Base-by-base conservation (phyloP, 35 echinoderm and acorn worm genomes). In the Ophioderma brevispina region DNA sequence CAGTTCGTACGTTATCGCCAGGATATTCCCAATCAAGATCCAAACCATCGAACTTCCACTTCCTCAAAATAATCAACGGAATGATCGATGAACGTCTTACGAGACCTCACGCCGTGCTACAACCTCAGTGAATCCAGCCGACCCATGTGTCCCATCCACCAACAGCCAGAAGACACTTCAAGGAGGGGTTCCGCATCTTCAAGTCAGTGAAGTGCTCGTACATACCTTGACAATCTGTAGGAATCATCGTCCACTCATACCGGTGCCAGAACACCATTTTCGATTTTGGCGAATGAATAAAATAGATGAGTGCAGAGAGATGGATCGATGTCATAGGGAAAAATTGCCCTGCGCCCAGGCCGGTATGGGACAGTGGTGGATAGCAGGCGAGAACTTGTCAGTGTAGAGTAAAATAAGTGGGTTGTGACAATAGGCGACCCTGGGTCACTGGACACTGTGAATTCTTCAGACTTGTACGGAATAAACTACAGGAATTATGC, bases 1-100 rank as follows among this genome's bases (percentile, higher is more conserved):
- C 59, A 25, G 17, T 2, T 70, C 90, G 85, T 0, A 82, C 90
- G 17, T 75, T 85, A 0, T 82, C 55, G 10, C 90, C 90, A 32
- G 90, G 90, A 55, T 85, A 92, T 49, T 92, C 90, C 90, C 90
- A 92, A 32, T 92, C 90, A 37, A 79, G 49, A 49, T 92, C 90
- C n/a, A 92, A 84, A n/a, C 90, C 90, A 79, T 92, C 82, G 78
- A 91, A 91, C 15, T 35, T 33, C 21, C 40, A 35, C 34, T 70
- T 32, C 76, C 89, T 33, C 32, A 84, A 40, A 40, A 77, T 82
- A 33, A 91, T 78, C 21, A 59, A 31, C 0, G 30, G 25, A 0
- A 36, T 30, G 31, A 85, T 92, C 56, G 86, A 92, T 6, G 0
- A 30, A 15, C 37, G 1, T 36, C 90, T 31, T 4, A 8, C 41